These are phyloP conservation scores for Cordylochernes scorpioides DNA, from an alignment of 2,888 invertebrate species.

Conservation along the genomic window DNA sequence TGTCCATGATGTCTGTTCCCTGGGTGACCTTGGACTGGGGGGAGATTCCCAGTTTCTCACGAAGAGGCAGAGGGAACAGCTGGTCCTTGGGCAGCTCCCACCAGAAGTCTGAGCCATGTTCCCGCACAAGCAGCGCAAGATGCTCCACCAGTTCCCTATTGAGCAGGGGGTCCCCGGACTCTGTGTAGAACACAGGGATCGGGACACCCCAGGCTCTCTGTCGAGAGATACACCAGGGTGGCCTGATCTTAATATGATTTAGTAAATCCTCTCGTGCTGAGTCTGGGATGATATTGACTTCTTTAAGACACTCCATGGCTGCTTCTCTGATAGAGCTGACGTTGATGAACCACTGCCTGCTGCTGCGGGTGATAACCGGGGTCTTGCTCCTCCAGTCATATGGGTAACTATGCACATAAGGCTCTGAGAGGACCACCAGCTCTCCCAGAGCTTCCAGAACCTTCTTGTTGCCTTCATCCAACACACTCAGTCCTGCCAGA, in stretches of 20 bases:
- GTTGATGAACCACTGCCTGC: conserved; percentile 89
- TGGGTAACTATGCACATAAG: conserved; percentile 63
- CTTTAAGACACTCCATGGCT: conserved; percentile 40
- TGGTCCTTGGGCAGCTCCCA: conserved; percentile 43
- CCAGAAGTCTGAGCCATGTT: conserved; percentile 55
- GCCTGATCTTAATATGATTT: conserved; percentile 41
- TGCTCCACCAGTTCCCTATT: conserved; percentile 38
- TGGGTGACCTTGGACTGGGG: conserved; percentile 17
- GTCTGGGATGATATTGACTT: conserved; percentile 40
- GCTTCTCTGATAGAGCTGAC: conserved; percentile 41
- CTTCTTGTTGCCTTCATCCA: background rate
- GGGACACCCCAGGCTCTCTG: conserved; percentile 96
- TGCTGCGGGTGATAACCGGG: conserved; percentile 67
- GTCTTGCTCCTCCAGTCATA: conserved; percentile 91
- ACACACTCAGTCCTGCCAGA: conserved; percentile 28
- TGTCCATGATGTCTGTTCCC: conserved; percentile 70
- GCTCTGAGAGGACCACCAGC: conserved; percentile 31
- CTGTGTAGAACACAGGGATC: conserved; percentile 58
- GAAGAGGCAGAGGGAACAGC: conserved; percentile 25
- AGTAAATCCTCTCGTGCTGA: conserved; percentile 30
- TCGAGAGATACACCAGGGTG: conserved; percentile 94
- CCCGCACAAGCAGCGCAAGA: conserved; percentile 35
- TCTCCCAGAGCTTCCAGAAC: background rate
- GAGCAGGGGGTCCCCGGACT: conserved; percentile 3
- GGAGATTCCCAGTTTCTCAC: no score